These are phyloP conservation scores for Eustalomyia histrio DNA, from an alignment of 2,888 invertebrate genomes.

Conservation along the genomic window DNA sequence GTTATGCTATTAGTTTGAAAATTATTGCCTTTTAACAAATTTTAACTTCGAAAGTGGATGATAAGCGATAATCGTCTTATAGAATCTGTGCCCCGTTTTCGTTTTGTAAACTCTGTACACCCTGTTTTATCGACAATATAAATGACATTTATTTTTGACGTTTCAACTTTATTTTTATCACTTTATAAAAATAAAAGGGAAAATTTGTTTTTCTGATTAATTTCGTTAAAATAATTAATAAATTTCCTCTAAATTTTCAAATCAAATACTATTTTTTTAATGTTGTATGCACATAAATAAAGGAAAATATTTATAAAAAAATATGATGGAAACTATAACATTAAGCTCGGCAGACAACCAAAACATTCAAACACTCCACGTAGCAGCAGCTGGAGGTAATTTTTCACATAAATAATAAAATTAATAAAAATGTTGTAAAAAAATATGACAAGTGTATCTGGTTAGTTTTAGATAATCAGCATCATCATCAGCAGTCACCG, in stretches of 20 bases:
- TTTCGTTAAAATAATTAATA: conserved; percentile 40
- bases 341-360: conserved; percentile 39
- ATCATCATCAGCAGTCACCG: conserved; percentile 42
- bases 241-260: not conserved
- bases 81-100: not conserved
- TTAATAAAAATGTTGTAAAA: not conserved
- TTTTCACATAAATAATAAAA: not conserved
- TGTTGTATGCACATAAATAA: conserved; percentile 25
- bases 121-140: conserved; percentile 28
- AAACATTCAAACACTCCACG: conserved; percentile 57
- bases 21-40: too few relatives aligned
- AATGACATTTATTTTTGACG: conserved; percentile 39
- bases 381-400: conserved; percentile 58
- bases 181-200: conserved; percentile 30
- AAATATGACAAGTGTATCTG: too few relatives aligned
- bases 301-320: conserved; percentile 12
- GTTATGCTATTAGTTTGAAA: too few relatives aligned
- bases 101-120: conserved; percentile 17
- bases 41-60: too few relatives aligned
- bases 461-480: conserved; percentile 51
- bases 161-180: conserved; percentile 46
- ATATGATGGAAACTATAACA: conserved; percentile 55
- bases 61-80: too few relatives aligned
- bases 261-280: not conserved
- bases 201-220: conserved; percentile 45